Base-by-base conservation (phyloP, 2,888 invertebrate species). In the Oithona nana region DNA sequence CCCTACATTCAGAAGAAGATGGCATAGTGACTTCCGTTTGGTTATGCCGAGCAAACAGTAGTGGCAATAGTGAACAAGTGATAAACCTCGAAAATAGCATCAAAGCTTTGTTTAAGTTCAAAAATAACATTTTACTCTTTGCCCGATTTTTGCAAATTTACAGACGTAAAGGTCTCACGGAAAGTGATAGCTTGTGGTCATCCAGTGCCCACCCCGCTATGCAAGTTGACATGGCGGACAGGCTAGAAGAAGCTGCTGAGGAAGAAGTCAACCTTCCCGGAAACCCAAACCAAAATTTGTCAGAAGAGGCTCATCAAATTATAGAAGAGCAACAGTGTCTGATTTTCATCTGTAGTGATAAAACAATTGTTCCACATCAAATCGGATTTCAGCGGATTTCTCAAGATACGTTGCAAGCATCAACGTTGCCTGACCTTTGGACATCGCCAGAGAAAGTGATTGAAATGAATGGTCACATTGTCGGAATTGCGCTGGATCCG, bases 401-500 rank as follows among this genome's bases (percentile, higher is more conserved):
- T 13, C 20, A 1, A 16, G 16, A 29, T 39, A 11, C 39, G 8
- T 39, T 39, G 16, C 8, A 39, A 16, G 8, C 39, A 16, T 39
- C 16, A 16, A 39, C 39, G 8, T 16, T 39, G 39, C 39, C 39
- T 11, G 16, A 39, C n/a, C n/a, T n/a, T n/a, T n/a, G n/a, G n/a
- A n/a, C n/a, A n/a, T n/a, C n/a, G n/a, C 57, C 57, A 3, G 59
- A 59, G 22, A 24, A 39, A 8, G 26, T 24, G 1, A 28, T 59
- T 22, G 59, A 59, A 4, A 26, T 59, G 1, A 20, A 59, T 49
- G 59, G 59, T 6, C 59, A 59, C 24, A 59, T 49, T 59, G 59
- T 59, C 29, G 50, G 59, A 13, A 28, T 59, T 13, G n/a, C 28
- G 8, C 24, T 48, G 26, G 13, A 22, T 20, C 24, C 24, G 2